These are phyloP conservation scores for Steinernema feltiae DNA, from an alignment of 1,140 invertebrate species.

Conservation along the genomic window DNA sequence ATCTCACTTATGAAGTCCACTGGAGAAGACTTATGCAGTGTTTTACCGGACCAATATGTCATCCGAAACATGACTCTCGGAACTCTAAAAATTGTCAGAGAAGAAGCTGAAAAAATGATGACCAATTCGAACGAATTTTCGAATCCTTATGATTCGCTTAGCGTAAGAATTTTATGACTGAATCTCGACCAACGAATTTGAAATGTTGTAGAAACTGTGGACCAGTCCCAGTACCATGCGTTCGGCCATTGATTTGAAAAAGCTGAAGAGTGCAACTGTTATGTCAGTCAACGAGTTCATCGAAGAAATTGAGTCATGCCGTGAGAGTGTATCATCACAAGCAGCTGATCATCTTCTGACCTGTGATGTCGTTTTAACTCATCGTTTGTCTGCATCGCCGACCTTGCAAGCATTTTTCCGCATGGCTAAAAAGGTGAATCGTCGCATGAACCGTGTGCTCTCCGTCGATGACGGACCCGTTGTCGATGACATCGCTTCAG, in stretches of 20 bases:
- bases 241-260: conserved; percentile 18
- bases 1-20: conserved; percentile 15
- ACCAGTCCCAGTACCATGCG: conserved; percentile 15
- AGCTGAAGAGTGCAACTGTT: conserved; percentile 24
- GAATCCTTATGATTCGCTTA: conserved; percentile 27
- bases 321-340: conserved; percentile 20
- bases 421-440: neutral
- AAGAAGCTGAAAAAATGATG: conserved; percentile 31
- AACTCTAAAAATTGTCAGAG: conserved; percentile 28
- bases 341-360: conserved; percentile 28
- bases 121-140: conserved; percentile 22
- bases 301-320: conserved; percentile 20
- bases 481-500: conserved; percentile 11
- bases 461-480: conserved; percentile 24
- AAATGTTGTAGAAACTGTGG: conserved; percentile 29
- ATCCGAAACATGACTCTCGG: conserved; percentile 28
- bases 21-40: neutral
- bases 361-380: conserved; percentile 26
- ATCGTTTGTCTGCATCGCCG: conserved; percentile 25
- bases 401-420: conserved; percentile 27
- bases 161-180: conserved; percentile 8
- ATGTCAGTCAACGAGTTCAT: conserved; percentile 27
- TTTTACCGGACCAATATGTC: conserved; percentile 26
- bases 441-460: conserved; percentile 16
- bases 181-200: neutral